Conservation (phyloP, 2,888 invertebrate species). For the Nipponacmea schrenckii region DNA sequence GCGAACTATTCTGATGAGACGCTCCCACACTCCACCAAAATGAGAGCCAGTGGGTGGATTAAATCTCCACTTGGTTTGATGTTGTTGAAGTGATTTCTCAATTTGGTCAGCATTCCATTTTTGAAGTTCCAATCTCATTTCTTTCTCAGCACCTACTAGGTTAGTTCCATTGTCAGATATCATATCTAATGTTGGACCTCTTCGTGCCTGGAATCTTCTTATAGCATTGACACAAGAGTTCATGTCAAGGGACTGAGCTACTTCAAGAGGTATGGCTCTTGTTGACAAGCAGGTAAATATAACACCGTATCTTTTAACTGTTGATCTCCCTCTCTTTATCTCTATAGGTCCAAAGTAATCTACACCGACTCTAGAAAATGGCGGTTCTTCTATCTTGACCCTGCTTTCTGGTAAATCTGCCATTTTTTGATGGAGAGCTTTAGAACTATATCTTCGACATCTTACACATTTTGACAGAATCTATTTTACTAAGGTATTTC, state of each 20-base stretch:
- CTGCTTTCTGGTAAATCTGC: not conserved
- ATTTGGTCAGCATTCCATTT: too few species aligned
- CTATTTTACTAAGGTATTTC: too few species aligned
- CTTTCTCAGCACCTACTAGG: constrained; percentile 23
- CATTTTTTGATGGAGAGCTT: not conserved
- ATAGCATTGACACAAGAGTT: too few species aligned
- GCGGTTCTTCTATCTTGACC: not conserved
- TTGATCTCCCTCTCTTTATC: constrained; percentile 21
- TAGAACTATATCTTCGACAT: constrained; percentile 1
- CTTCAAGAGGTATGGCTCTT: constrained; percentile 28
- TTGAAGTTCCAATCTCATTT: constrained; percentile 12
- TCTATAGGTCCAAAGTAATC: constrained; percentile 29
- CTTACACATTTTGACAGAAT: constrained; percentile 5
- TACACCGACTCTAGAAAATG: constrained; percentile 24
- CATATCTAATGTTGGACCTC: constrained; percentile 16
- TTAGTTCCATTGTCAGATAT: constrained; percentile 30
- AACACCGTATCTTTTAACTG: constrained; percentile 30
- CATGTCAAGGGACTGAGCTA: constrained; percentile 24
- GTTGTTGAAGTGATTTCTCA: constrained; percentile 6
- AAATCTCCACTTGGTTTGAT: constrained; percentile 20
- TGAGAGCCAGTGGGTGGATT: constrained; percentile 23
- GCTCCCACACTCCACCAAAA: constrained; percentile 30
- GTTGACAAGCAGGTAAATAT: constrained; percentile 30
- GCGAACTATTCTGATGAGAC: constrained; percentile 33
- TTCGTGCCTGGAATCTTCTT: constrained; percentile 20